Percentiles rank a stretch among this genome's conserved stretches.
phyloP scores from a whole-genome alignment of 2,113 vertebrate species.

The Heterochromis multidens region DNA sequence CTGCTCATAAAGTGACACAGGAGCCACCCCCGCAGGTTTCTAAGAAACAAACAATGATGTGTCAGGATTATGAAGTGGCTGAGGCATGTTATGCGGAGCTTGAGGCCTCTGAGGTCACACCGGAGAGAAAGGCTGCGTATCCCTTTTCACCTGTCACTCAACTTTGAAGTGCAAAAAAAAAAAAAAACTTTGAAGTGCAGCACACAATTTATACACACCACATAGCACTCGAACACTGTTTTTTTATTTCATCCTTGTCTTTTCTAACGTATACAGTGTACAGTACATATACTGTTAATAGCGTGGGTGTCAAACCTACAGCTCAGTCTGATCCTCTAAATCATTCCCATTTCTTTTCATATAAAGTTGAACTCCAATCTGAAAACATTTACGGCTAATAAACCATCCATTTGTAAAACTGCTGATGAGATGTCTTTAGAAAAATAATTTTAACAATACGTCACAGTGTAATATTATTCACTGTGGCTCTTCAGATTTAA shows the following conservation, averaged over 20 bases:
- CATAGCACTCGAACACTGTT: not conserved
- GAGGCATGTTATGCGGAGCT: not conserved
- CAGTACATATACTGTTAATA: not conserved
- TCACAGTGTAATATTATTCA: too few species aligned
- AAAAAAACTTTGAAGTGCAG: not conserved
- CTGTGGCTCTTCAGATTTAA: too few species aligned
- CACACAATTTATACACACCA: not conserved
- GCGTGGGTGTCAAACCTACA: not conserved
- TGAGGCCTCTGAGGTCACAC: not conserved
- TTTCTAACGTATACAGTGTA: not conserved
- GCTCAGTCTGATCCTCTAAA: not conserved
- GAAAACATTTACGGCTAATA: not conserved
- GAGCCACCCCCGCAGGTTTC: constrained; percentile 7
- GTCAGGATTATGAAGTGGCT: not conserved
- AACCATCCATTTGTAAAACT: not conserved
- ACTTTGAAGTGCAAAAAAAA: not conserved
- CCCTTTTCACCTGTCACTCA: constrained; percentile 16
- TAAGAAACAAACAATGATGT: not conserved
- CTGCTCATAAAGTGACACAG: constrained; percentile 13
- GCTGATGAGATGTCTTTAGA: not conserved
- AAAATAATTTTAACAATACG: not conserved
- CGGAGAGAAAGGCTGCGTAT: not conserved
- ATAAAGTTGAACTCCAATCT: not conserved
- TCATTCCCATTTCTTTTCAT: not conserved
- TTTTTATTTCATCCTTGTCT: not conserved